Evolutionary conservation across 37 sponge, comb jelly and placozoan species (phyloP).

Genomic region (Beroe ovata): DNA sequence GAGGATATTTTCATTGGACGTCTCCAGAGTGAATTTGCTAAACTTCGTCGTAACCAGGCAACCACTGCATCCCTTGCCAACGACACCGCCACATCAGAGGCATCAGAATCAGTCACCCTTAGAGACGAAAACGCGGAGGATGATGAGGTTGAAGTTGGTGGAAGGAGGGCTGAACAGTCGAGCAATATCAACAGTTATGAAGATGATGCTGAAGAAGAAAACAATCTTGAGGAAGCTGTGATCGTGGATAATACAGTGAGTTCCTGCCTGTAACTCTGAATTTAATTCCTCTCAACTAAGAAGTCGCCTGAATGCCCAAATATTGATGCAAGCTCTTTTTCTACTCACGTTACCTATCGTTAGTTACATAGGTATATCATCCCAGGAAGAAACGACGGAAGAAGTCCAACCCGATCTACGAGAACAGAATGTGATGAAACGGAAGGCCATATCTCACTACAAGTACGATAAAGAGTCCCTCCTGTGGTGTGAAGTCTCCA

Average conservation of each 20-base stretch:
- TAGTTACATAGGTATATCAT: no score
- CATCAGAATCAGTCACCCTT: neutral
- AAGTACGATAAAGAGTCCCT: slow-evolving; percentile 74
- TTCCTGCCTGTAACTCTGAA: no score
- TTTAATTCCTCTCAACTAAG: no score
- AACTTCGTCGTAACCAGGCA: neutral
- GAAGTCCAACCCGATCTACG: neutral
- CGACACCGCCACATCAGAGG: neutral
- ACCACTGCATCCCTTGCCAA: neutral
- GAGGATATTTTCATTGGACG: slow-evolving; percentile 7
- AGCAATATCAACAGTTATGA: slow-evolving; percentile 59
- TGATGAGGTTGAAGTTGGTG: slow-evolving; percentile 50
- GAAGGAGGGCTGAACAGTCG: neutral
- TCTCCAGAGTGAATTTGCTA: slow-evolving; percentile 12
- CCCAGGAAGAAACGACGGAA: neutral
- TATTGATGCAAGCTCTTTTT: no score
- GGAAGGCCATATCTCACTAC: slow-evolving; percentile 66
- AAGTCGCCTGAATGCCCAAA: no score
- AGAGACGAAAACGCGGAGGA: neutral
- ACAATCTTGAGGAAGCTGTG: neutral
- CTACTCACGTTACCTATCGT: no score
- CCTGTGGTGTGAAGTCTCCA: slow-evolving; percentile 76
- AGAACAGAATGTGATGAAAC: neutral
- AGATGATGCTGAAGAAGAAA: slow-evolving; percentile 71
- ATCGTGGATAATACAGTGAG: neutral